A percentile compares a stretch with the other conserved stretches of the same genome.
Evolutionary conservation across 2,797 vertebrate genomes (phyloP).

Genomic region (Galagoides demidoff): DNA sequence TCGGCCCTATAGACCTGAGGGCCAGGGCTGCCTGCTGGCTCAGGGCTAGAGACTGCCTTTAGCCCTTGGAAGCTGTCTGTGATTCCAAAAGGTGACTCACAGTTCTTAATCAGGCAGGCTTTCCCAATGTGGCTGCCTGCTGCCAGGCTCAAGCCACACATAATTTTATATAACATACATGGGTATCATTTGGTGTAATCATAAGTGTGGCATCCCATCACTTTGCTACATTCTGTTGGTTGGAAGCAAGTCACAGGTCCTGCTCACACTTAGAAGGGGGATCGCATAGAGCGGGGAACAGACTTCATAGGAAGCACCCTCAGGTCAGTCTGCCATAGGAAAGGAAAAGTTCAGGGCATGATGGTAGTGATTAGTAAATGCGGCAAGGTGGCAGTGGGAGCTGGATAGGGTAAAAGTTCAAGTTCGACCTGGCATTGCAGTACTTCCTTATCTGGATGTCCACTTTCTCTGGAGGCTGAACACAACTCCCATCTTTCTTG

Average conservation of each 20-base stretch:
- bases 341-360: not conserved
- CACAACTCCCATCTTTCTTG: not conserved
- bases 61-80: not conserved
- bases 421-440: not conserved
- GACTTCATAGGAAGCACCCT: rapidly evolving
- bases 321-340: not conserved
- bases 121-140: not conserved
- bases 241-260: not conserved
- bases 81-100: not conserved
- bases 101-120: not conserved
- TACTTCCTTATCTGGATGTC: not conserved
- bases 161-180: not conserved
- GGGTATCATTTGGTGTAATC: too few species aligned
- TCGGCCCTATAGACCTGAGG: not conserved
- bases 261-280: too few species aligned
- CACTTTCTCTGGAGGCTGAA: not conserved
- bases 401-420: not conserved
- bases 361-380: not conserved
- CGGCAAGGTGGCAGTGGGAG: too few species aligned
- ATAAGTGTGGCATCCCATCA: not conserved
- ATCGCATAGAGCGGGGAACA: not conserved
- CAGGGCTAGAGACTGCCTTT: not conserved
- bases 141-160: not conserved
- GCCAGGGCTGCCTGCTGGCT: not conserved
- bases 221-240: not conserved